phyloP scores from a whole-genome alignment of 2,113 vertebrate species.

The Synchiropus splendidus region DNA sequence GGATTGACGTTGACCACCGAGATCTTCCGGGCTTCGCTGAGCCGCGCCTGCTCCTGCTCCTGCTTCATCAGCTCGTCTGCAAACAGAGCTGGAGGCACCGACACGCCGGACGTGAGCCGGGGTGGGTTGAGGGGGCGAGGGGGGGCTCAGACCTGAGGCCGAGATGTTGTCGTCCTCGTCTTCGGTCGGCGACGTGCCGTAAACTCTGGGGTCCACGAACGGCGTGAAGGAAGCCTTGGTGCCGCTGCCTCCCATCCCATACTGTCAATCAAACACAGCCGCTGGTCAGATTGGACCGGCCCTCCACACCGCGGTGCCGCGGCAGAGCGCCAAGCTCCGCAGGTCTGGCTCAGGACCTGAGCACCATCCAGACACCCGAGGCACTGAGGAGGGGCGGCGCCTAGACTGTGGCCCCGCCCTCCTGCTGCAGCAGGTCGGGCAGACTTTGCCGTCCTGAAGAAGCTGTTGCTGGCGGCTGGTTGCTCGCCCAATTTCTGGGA shows the following conservation, averaged over 20 bases:
- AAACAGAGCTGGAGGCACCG: conserved; percentile 69
- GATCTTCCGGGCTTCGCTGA: conserved; percentile 96
- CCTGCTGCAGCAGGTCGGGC: conserved; percentile 94
- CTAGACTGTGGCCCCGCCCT: conserved; percentile 66
- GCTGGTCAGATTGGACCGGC: neutral
- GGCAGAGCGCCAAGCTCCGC: no score
- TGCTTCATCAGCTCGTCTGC: conserved; percentile 85
- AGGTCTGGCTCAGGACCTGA: no score
- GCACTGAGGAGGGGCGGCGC: no score
- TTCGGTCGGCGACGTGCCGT: conserved; percentile 91
- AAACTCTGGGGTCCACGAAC: conserved; percentile 93
- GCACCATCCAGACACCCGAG: no score
- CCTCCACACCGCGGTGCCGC: no score
- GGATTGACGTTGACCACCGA: conserved; percentile 98
- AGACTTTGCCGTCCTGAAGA: conserved; percentile 87
- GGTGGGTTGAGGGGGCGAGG: neutral
- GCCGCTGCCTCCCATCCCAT: conserved; percentile 78
- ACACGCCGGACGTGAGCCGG: neutral
- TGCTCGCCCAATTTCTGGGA: conserved; percentile 81
- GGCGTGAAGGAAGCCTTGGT: conserved; percentile 95
- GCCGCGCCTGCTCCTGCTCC: conserved; percentile 94
- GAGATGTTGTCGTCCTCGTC: conserved; percentile 82
- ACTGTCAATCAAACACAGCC: conserved; percentile 63
- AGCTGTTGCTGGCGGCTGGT: conserved; percentile 89
- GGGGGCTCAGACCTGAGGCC: conserved; percentile 68